Conservation (phyloP, 2,113 vertebrate genomes). For the Heterocephalus glaber region DNA sequence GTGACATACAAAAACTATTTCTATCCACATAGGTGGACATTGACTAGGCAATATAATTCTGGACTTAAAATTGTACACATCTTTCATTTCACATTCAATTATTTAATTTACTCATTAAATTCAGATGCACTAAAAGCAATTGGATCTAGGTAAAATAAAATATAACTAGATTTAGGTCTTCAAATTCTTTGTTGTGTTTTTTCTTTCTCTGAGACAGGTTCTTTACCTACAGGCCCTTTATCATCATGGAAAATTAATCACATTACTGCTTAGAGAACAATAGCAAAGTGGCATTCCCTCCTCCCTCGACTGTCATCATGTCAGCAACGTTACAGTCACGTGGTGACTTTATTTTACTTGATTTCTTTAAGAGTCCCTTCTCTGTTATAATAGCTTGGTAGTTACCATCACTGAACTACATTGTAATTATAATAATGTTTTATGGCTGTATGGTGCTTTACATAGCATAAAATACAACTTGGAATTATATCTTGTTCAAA, state of each 20-base stretch:
- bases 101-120: conserved; percentile 69
- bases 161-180: conserved; percentile 63
- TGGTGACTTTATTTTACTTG: conserved; percentile 71
- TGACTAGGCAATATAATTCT: neutral
- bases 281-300: conserved; percentile 62
- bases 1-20: neutral
- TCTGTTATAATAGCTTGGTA: conserved; percentile 69
- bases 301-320: conserved; percentile 75
- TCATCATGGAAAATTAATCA: conserved; percentile 79
- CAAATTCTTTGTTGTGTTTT: conserved; percentile 65
- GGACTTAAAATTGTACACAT: neutral
- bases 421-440: conserved; percentile 81
- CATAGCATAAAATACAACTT: conserved; percentile 72
- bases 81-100: conserved; percentile 21
- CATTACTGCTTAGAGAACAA: conserved; percentile 75
- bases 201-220: conserved; percentile 71
- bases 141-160: conserved; percentile 55
- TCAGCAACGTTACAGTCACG: conserved; percentile 65
- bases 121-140: conserved; percentile 14
- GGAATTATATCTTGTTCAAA: conserved; percentile 69
- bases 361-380: conserved; percentile 68
- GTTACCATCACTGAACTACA: conserved; percentile 69
- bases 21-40: neutral
- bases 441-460: conserved; percentile 74
- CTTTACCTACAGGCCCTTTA: conserved; percentile 74